phyloP scores from a whole-genome alignment of 2,797 vertebrate species.

The Lepidocolaptes lacrymiger region DNA sequence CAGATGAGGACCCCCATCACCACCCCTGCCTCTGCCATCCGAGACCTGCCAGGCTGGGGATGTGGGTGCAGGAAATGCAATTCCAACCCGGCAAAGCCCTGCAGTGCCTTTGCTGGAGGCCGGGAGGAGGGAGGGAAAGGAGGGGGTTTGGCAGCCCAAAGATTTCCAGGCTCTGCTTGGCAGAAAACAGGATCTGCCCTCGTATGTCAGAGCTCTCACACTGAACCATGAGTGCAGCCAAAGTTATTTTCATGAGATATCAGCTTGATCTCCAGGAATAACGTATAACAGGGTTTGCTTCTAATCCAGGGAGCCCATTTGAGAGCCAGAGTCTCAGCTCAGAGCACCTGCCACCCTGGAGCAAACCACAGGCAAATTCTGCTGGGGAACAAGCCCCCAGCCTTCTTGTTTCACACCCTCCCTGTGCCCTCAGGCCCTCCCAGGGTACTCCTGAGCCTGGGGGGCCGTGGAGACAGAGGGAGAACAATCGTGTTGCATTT shows the following conservation, averaged over 20 bases:
- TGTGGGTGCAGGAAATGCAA: background rate
- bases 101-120: background rate
- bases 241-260: background rate
- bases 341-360: slow-evolving; percentile 37
- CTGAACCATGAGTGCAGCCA: background rate
- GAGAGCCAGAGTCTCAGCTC: background rate
- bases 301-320: background rate
- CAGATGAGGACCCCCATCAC: rapidly evolving
- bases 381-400: background rate
- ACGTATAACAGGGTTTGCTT: background rate
- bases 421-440: background rate
- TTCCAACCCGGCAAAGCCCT: background rate
- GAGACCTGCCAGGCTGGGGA: background rate
- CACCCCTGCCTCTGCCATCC: background rate
- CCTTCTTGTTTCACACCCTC: background rate
- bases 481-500: background rate
- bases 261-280: slow-evolving; percentile 21
- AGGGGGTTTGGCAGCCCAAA: background rate
- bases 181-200: background rate
- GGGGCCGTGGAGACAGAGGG: background rate
- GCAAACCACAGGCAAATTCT: slow-evolving; percentile 32
- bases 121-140: background rate
- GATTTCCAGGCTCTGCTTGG: background rate
- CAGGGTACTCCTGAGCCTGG: slow-evolving; percentile 6
- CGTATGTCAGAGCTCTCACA: background rate